Conservation (phyloP, 2,113 vertebrate genomes). For the Xerus inauris region DNA sequence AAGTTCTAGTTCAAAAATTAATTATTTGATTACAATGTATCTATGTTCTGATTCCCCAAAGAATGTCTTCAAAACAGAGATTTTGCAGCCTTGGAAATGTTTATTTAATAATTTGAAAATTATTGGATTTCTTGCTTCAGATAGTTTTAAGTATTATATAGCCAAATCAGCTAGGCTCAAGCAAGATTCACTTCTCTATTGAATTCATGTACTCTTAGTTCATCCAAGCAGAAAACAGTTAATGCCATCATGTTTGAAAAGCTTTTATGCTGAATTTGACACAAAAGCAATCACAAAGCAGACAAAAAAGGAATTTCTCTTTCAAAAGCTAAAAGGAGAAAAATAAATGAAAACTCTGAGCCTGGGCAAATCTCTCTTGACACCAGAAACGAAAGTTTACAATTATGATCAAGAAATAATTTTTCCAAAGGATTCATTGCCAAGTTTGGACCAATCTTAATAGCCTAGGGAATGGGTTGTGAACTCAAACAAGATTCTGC, state of each 20-base stretch:
- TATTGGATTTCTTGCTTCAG: constrained; percentile 76
- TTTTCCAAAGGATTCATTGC: constrained; percentile 48
- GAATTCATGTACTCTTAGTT: constrained; percentile 83
- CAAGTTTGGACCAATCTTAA: constrained; percentile 58
- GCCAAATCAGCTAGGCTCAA: constrained; percentile 76
- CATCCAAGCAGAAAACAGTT: constrained; percentile 83
- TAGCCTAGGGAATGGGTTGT: constrained; percentile 4
- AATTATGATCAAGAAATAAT: constrained; percentile 65
- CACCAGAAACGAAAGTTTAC: constrained; percentile 68
- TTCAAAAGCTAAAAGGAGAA: constrained; percentile 67
- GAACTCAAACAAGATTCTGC: constrained; percentile 50
- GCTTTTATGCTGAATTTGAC: constrained; percentile 84
- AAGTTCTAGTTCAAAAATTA: constrained; percentile 57
- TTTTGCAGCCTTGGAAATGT: constrained; percentile 70
- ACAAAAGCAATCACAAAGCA: constrained; percentile 82
- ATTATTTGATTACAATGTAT: constrained; percentile 55
- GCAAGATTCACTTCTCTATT: constrained; percentile 77
- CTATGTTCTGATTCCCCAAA: constrained; percentile 51
- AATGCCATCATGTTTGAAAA: constrained; percentile 81
- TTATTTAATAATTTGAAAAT: constrained; percentile 79
- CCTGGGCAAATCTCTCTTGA: constrained; percentile 68
- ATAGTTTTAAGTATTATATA: constrained; percentile 75
- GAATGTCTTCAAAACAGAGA: constrained; percentile 71
- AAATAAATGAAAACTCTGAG: constrained; percentile 44
- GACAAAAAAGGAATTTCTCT: constrained; percentile 78